A percentile compares a stretch with the other conserved stretches of the same genome.
phyloP scores from a whole-genome alignment of 2,888 invertebrate species.

The Drosophila kambysellisi region DNA sequence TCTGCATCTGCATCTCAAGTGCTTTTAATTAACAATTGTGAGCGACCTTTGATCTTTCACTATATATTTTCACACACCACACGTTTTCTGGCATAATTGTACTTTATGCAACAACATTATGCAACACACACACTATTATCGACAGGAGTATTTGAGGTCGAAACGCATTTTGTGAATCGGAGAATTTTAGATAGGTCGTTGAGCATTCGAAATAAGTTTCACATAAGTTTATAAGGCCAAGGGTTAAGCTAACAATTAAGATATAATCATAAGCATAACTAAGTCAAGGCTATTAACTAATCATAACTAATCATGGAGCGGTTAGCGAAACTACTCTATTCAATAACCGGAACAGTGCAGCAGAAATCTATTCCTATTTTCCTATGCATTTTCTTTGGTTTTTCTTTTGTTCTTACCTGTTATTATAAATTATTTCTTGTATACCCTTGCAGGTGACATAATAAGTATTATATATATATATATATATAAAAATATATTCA shows the following conservation, averaged over 20 bases:
- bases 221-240: conserved; percentile 14
- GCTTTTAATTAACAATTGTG: conserved; percentile 55
- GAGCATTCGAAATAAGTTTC: background rate
- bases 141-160: background rate
- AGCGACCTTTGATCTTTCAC: conserved; percentile 50
- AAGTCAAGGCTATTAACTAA: conserved; percentile 21
- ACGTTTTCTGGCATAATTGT: conserved; percentile 9
- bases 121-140: background rate
- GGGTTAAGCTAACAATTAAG: conserved; percentile 38
- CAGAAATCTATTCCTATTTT: background rate
- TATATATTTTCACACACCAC: background rate
- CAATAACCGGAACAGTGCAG: conserved; percentile 14
- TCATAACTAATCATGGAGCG: background rate
- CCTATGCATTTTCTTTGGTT: background rate
- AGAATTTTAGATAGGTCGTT: background rate
- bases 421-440: background rate
- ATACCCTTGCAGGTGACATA: conserved; percentile 22
- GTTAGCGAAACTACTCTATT: conserved; percentile 1
- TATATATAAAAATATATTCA: background rate
- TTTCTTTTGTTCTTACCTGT: background rate
- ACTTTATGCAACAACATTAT: conserved; percentile 11
- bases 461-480: background rate
- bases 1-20: conserved; percentile 23
- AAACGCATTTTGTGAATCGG: conserved; percentile 5
- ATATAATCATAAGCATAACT: conserved; percentile 26